These are phyloP conservation scores for Spilosoma lubricipeda DNA, from an alignment of 2,888 invertebrate genomes.

Conservation along the genomic window DNA sequence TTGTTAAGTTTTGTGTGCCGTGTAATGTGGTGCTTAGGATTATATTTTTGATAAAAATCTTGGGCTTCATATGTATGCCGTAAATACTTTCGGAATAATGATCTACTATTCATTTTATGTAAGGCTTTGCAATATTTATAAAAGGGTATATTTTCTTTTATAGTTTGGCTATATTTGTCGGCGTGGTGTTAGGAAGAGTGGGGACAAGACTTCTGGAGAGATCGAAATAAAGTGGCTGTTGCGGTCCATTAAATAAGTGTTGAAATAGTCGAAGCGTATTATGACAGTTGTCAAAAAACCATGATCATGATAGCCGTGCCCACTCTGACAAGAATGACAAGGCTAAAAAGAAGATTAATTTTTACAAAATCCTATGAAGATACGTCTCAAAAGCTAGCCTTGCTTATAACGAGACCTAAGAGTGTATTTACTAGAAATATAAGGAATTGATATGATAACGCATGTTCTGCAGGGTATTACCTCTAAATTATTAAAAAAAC, in stretches of 20 bases:
- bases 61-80: not conserved
- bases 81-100: not conserved
- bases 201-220: too few species aligned
- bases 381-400: not conserved
- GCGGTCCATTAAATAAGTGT: not conserved
- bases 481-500: too few species aligned
- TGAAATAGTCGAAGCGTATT: too few species aligned
- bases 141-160: not conserved
- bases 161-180: too few species aligned
- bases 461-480: not conserved
- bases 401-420: not conserved
- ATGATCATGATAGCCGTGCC: not conserved
- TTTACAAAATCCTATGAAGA: not conserved
- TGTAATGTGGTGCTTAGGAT: constrained; percentile 24
- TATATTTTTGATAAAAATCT: constrained; percentile 13
- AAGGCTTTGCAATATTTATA: not conserved
- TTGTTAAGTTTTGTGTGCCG: constrained; percentile 57
- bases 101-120: not conserved
- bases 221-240: too few species aligned
- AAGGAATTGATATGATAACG: not conserved
- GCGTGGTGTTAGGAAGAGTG: too few species aligned
- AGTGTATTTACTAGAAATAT: not conserved
- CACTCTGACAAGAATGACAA: too few species aligned
- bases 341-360: too few species aligned
- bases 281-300: too few species aligned